Conservation (phyloP, 2,113 vertebrate species). For the human (Homo sapiens) region GRCh38 chr13:92727501-92728000, state of each 20-base stretch:
- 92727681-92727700: conserved; percentile 27
- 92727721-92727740: conserved; percentile 29
- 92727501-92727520: background rate
- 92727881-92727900: background rate
- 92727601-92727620: conserved; percentile 49
- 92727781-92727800: background rate
- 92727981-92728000: background rate
- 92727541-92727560: background rate
- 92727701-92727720: conserved; percentile 47
- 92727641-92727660: conserved; percentile 49
- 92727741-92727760: conserved; percentile 47
- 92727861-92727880: background rate
- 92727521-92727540: conserved; percentile 26
- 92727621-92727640: conserved; percentile 42
- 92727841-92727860: background rate
- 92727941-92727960: background rate
- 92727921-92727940: background rate
- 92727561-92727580: background rate
- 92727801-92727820: background rate
- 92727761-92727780: conserved; percentile 8
- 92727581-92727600: conserved; percentile 39
- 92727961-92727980: background rate
- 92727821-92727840: background rate
- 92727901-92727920: background rate
- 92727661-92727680: conserved; percentile 63